These are phyloP conservation scores for Scotopteryx bipunctaria DNA, from an alignment of 2,888 invertebrate genomes.

Conservation along the genomic window DNA sequence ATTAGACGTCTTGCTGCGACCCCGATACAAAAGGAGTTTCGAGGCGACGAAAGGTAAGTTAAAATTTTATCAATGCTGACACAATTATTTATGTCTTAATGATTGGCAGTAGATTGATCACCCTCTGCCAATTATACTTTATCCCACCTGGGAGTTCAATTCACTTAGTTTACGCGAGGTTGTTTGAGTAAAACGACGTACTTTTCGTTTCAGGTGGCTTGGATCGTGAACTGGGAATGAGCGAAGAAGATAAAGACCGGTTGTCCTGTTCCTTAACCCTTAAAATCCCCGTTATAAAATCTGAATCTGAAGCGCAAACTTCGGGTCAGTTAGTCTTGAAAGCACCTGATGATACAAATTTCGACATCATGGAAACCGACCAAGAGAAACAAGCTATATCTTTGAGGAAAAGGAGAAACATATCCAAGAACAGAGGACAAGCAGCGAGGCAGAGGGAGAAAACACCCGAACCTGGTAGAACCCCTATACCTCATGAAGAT, in stretches of 20 bases:
- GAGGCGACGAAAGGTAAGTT: conserved; percentile 67
- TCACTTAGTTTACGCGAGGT: conserved; percentile 49
- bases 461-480: conserved; percentile 76
- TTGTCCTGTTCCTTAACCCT: conserved; percentile 44
- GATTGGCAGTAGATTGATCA: conserved; percentile 65
- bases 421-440: conserved; percentile 82
- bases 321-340: conserved; percentile 53
- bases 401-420: conserved; percentile 84
- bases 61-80: conserved; percentile 52
- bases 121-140: conserved; percentile 58
- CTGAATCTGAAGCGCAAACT: conserved; percentile 67
- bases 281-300: conserved; percentile 60
- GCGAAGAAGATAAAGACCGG: conserved; percentile 52
- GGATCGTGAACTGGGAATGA: conserved; percentile 53
- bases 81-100: conserved; percentile 56
- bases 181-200: conserved; percentile 50
- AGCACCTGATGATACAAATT: conserved; percentile 51
- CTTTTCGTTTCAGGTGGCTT: conserved; percentile 55
- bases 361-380: conserved; percentile 61
- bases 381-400: conserved; percentile 77
- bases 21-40: conserved; percentile 62
- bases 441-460: conserved; percentile 76
- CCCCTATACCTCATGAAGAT: conserved; percentile 82
- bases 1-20: conserved; percentile 68
- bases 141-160: conserved; percentile 45